phyloP scores from a whole-genome alignment of 92 coral and sea anemone species.

The Scolanthus callimorphus region DNA sequence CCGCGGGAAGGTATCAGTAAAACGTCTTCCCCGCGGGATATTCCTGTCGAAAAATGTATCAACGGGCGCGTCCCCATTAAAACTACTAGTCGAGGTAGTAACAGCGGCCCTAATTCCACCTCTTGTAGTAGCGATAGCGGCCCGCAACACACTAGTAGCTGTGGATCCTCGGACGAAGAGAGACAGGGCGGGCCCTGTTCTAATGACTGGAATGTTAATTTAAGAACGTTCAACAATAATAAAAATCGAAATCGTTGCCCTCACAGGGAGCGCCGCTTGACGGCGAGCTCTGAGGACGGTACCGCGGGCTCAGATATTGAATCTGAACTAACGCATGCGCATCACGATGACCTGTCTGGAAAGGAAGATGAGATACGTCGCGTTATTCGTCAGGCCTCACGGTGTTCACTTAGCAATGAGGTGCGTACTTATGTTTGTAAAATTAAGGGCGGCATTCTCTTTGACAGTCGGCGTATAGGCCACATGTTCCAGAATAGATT shows the following conservation, averaged over 20 bases:
- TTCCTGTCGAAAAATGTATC: slow-evolving; percentile 1
- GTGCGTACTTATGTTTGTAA: background rate
- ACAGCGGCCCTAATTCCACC: slow-evolving; percentile 38
- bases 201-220: slow-evolving; percentile 12
- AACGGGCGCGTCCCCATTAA: background rate
- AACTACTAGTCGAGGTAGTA: slow-evolving; percentile 5
- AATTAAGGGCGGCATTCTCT: too few relatives aligned
- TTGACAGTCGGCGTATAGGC: too few relatives aligned
- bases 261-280: slow-evolving; percentile 7
- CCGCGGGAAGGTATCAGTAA: background rate
- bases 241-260: slow-evolving; percentile 11
- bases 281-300: slow-evolving; percentile 26
- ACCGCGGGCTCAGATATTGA: slow-evolving; percentile 62
- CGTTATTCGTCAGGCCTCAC: slow-evolving; percentile 39
- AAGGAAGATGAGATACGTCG: slow-evolving; percentile 50
- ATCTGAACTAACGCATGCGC: slow-evolving; percentile 39
- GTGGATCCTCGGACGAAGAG: slow-evolving; percentile 49
- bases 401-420: slow-evolving; percentile 40
- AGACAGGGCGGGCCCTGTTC: slow-evolving; percentile 1
- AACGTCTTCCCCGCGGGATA: slow-evolving; percentile 11
- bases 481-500: too few relatives aligned
- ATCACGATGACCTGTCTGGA: slow-evolving; percentile 46
- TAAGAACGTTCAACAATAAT: slow-evolving; percentile 24
- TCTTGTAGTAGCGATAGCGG: slow-evolving; percentile 50
- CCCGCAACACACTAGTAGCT: slow-evolving; percentile 54